Percentiles rank a stretch among this genome's conserved stretches.
Evolutionary conservation across 2,797 vertebrate species (phyloP).

Genomic region (Sphenopsis melanotis): DNA sequence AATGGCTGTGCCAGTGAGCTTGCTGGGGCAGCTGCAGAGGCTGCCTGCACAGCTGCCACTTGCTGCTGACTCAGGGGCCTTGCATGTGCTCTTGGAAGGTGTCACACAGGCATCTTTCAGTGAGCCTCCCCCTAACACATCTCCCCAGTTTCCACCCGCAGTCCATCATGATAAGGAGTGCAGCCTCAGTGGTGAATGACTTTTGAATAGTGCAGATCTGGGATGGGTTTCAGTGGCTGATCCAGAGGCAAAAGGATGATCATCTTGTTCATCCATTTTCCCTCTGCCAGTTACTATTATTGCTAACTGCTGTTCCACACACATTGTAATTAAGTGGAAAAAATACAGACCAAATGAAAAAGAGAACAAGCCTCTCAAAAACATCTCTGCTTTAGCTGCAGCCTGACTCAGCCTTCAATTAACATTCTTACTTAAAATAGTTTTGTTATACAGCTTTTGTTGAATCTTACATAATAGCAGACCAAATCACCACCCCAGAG

Average conservation of each 20-base stretch:
- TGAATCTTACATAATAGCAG: conserved; percentile 42
- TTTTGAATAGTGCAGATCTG: background rate
- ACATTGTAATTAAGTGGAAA: conserved; percentile 53
- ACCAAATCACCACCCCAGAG: background rate
- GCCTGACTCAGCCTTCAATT: conserved; percentile 66
- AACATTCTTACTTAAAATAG: conserved; percentile 63
- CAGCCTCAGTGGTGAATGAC: background rate
- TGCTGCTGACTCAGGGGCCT: background rate
- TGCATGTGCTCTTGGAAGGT: background rate
- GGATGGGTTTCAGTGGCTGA: background rate
- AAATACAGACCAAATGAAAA: conserved; percentile 57
- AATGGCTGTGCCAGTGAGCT: background rate
- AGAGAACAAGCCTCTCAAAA: conserved; percentile 44
- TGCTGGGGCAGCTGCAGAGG: background rate
- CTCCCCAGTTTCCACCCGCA: background rate
- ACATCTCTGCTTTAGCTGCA: conserved; percentile 36
- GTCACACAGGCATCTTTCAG: background rate
- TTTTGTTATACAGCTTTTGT: conserved; percentile 55
- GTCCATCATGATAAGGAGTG: background rate
- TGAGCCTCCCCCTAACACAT: background rate
- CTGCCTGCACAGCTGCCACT: background rate
- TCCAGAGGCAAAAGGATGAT: background rate
- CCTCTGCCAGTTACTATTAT: conserved; percentile 44
- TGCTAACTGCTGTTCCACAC: conserved; percentile 15
- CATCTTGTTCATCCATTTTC: conserved; percentile 11